Conservation (phyloP, 2,797 vertebrate species). For the Tragelaphus oryx region DNA sequence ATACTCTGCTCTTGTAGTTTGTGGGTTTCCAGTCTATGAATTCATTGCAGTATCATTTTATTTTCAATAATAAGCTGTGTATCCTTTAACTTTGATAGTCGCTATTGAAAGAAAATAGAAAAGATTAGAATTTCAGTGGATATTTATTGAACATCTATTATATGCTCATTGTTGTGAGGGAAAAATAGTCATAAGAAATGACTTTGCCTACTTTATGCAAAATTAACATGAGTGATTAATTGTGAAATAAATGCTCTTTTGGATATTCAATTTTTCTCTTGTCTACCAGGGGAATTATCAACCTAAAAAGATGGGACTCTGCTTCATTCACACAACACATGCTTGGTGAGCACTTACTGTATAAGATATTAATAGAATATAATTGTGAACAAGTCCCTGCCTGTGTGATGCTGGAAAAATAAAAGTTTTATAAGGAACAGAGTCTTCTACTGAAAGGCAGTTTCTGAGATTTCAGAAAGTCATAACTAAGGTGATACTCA, state of each 20-base stretch:
- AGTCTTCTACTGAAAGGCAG: not conserved
- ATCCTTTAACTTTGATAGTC: not conserved
- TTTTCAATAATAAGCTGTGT: not conserved
- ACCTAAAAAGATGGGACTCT: not conserved
- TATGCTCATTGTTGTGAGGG: not conserved
- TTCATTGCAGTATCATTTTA: not conserved
- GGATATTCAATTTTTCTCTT: not conserved
- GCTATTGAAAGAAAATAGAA: not conserved
- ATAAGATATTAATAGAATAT: not conserved
- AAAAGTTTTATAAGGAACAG: not conserved
- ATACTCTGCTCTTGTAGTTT: not conserved
- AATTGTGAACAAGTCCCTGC: not conserved
- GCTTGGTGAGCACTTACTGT: not conserved
- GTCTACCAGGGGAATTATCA: not conserved
- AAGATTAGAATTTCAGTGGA: not conserved
- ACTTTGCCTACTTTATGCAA: conserved; percentile 18
- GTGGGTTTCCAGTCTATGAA: not conserved
- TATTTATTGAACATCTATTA: not conserved
- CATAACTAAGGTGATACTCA: not conserved
- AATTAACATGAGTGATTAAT: not conserved
- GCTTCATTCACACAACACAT: not conserved
- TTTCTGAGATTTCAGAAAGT: not conserved
- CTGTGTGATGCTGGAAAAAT: not conserved
- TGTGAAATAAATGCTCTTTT: not conserved
- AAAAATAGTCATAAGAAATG: not conserved